phyloP scores from a whole-genome alignment of 1,140 invertebrate genomes.

The Eulimnadia texana region DNA sequence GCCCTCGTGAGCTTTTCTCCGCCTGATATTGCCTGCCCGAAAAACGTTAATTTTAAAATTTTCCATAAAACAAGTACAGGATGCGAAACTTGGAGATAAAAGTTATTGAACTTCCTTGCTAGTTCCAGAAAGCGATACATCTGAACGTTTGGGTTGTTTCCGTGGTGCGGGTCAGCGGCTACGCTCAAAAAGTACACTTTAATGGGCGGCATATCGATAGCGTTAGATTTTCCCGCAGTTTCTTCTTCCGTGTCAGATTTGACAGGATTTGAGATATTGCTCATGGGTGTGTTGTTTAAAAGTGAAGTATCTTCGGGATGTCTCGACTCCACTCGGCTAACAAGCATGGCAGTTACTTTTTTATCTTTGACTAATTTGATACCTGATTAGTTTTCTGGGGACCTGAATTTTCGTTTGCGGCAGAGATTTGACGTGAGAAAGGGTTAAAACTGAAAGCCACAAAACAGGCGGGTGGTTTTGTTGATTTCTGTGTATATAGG shows the following conservation, averaged over 20 bases:
- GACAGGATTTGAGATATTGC: background rate
- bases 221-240: background rate
- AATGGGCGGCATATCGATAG: background rate
- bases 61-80: background rate
- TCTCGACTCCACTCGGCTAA: background rate
- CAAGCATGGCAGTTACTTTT: background rate
- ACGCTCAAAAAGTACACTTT: background rate
- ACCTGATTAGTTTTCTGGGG: too few relatives aligned
- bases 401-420: too few relatives aligned
- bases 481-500: too few relatives aligned
- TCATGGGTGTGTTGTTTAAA: background rate
- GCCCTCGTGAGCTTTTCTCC: slow-evolving; percentile 6
- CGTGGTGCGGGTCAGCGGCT: background rate
- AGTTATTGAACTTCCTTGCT: slow-evolving; percentile 69
- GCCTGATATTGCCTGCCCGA: slow-evolving; percentile 7
- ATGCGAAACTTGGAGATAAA: slow-evolving; percentile 59
- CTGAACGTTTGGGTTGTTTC: background rate
- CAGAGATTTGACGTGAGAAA: too few relatives aligned
- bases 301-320: background rate
- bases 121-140: slow-evolving; percentile 41
- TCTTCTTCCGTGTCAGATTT: background rate
- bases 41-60: too few relatives aligned
- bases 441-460: too few relatives aligned
- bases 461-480: too few relatives aligned
- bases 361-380: too few relatives aligned